Evolutionary conservation across 1,140 invertebrate species (phyloP), one percentile per base, ranked within the genome.

Genomic region (Philaenus spumarius): DNA sequence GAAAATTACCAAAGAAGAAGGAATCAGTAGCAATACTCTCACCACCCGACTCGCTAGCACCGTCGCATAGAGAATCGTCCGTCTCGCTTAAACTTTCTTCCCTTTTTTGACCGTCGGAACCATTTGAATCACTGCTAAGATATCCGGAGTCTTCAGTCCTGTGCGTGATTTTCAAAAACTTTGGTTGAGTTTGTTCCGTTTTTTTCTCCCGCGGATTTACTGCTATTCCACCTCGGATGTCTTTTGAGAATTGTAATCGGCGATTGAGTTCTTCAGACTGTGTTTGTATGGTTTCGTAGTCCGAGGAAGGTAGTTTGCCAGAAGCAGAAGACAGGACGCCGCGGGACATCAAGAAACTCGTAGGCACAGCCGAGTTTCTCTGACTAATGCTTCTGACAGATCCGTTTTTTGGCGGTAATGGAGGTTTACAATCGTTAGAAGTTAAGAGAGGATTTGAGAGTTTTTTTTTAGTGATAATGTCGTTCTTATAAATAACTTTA

Each of bases 21-120:
- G 90, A 95, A 74, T 90, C 86, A 0, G 88, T 90, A 56, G 87
- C 88, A 35, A 90, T 77, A 73, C 87, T 90, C 68, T 90, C 88
- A 5, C 85, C 87, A 1, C 87, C 88, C 40, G 87, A 90, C 73
- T 91, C 88, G 73, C 87, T 89, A 53, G 84, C 81, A 11, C 84
- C 86, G 80, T 82, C 70, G 86, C 89, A 63, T 89, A 93, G 90
- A 84, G 90, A 77, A 78, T 88, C 73, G 88, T 94, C 73, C 65
- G 83, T 93, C 66, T 78, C 81, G 66, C 88, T 92, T 69, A 90
- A 92, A 82, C 85, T 83, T 66, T 79, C 80, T 67, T 82, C 86
- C 65, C 80, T 81, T 65, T 73, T 46, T 6, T 54, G 40, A 35
- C 43, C 34, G 17, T 88, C 85, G 26, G 82, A 79, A 11, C 45